phyloP scores from a whole-genome alignment of 2,888 invertebrate genomes.

The Euzophera pinguis region DNA sequence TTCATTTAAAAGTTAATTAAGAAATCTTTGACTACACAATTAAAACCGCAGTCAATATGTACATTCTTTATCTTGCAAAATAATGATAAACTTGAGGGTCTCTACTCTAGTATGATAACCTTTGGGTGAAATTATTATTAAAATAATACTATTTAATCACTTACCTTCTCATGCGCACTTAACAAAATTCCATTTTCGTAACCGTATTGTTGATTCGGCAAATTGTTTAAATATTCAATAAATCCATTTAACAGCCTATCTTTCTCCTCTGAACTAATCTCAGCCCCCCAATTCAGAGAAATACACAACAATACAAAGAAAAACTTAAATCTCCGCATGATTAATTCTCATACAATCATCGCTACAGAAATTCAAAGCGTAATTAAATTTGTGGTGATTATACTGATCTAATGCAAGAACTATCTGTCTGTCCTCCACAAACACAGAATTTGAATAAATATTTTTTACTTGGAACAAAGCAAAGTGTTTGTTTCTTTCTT shows the following conservation, averaged over 20 bases:
- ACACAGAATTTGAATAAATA: too few species aligned
- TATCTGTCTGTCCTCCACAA: too few species aligned
- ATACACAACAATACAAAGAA: constrained; percentile 31
- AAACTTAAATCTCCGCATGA: constrained; percentile 43
- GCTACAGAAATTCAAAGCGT: constrained; percentile 26
- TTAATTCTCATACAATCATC: constrained; percentile 44
- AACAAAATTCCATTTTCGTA: constrained; percentile 66
- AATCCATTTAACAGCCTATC: constrained; percentile 55
- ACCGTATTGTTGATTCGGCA: constrained; percentile 59
- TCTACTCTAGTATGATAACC: constrained; percentile 3
- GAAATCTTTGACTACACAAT: not conserved
- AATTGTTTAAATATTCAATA: constrained; percentile 67
- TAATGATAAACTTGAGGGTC: constrained; percentile 19
- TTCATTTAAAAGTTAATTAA: too few species aligned
- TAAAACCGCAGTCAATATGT: not conserved
- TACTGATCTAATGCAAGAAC: too few species aligned
- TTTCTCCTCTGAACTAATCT: constrained; percentile 43
- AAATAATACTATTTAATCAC: constrained; percentile 30
- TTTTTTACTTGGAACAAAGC: too few species aligned
- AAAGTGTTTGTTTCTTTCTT: too few species aligned
- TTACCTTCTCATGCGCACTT: constrained; percentile 68
- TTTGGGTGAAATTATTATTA: constrained; percentile 7
- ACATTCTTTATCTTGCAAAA: not conserved
- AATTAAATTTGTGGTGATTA: constrained; percentile 17
- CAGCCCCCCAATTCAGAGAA: constrained; percentile 24